Percentiles rank a stretch among this genome's conserved stretches.
Conservation (phyloP, 2,113 vertebrate genomes). For the Callipepla squamata region DNA sequence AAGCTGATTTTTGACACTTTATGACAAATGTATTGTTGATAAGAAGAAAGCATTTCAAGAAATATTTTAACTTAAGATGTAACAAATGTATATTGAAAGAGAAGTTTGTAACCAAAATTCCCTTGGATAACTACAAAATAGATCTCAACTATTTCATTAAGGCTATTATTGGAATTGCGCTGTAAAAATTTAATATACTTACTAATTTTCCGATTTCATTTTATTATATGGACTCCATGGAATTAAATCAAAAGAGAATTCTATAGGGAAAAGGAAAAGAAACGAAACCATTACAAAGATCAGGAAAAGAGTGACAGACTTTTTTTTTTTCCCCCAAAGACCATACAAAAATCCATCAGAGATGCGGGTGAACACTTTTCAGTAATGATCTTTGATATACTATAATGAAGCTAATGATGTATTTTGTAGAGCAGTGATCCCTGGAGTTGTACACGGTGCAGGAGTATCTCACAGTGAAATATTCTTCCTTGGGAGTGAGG, state of each 20-base stretch:
- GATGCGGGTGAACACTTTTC: background rate
- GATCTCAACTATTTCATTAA: background rate
- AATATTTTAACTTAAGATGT: background rate
- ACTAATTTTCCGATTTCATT: background rate
- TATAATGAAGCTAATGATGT: background rate
- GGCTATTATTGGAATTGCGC: background rate
- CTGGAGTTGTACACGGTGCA: rapidly evolving
- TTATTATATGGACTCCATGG: background rate
- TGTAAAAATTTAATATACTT: background rate
- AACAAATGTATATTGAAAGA: background rate
- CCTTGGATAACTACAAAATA: background rate
- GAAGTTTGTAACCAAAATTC: background rate
- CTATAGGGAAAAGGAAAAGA: background rate
- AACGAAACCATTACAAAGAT: background rate
- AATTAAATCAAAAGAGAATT: background rate
- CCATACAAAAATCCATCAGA: background rate
- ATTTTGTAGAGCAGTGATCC: background rate
- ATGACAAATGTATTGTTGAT: background rate
- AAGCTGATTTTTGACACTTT: background rate
- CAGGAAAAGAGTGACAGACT: background rate
- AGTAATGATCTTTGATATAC: background rate
- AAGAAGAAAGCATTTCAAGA: background rate
- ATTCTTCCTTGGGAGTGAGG: background rate
- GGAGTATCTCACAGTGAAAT: background rate
- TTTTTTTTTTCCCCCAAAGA: background rate